These are phyloP conservation scores for Nesospiza acunhae DNA, from an alignment of 2,113 vertebrate genomes.

Conservation along the genomic window DNA sequence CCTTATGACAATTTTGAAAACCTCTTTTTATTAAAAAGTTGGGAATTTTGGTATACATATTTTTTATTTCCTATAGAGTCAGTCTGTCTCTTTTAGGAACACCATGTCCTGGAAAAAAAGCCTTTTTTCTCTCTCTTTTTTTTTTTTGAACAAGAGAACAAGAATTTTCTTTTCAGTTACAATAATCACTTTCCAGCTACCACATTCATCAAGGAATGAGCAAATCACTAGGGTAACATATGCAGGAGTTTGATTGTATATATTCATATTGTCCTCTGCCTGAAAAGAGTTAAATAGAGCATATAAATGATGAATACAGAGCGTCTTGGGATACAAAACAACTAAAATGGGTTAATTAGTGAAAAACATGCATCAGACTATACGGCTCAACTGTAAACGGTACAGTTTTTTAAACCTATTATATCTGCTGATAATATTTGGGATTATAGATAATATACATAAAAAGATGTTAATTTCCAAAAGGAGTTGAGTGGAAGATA, in stretches of 20 bases:
- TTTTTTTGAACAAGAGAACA: neutral
- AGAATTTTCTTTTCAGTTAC: conserved; percentile 31
- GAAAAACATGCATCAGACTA: conserved; percentile 8
- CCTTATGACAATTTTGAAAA: neutral
- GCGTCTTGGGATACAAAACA: conserved; percentile 27
- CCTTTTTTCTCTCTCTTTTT: neutral
- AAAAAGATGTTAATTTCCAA: conserved; percentile 21
- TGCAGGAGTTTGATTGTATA: conserved; percentile 19
- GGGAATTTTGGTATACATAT: neutral
- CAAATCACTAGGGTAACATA: conserved; percentile 42
- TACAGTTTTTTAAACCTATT: neutral
- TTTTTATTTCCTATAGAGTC: neutral
- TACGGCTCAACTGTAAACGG: neutral
- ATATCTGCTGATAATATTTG: neutral
- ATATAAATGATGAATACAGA: conserved; percentile 47
- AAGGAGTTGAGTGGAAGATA: neutral
- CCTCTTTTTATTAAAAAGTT: neutral
- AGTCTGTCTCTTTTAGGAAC: neutral
- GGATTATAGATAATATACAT: neutral
- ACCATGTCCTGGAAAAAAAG: neutral
- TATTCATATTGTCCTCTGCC: conserved; percentile 34
- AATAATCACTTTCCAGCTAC: conserved; percentile 41
- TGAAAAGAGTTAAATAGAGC: conserved; percentile 65
- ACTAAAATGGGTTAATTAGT: conserved; percentile 65
- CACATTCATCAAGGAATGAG: conserved; percentile 5